Percentiles rank a stretch among this genome's conserved stretches.
Evolutionary conservation across 1,140 invertebrate genomes (phyloP).

Genomic region (Telenomus remus): DNA sequence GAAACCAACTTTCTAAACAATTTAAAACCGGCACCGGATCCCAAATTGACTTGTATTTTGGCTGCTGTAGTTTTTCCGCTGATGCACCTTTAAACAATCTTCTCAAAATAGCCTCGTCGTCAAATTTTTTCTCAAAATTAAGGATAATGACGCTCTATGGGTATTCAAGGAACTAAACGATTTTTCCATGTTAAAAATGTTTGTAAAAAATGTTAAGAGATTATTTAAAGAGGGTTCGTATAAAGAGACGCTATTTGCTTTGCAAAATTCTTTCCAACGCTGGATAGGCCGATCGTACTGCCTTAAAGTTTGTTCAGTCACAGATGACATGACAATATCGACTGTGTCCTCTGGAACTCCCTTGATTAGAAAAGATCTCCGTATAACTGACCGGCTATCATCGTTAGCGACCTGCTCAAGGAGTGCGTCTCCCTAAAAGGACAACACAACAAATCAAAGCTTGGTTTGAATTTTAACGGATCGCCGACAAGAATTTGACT

Average conservation of each 20-base stretch:
- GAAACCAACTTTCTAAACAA: too few species aligned
- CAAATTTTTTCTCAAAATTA: slow-evolving; percentile 8
- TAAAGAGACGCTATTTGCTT: slow-evolving; percentile 2
- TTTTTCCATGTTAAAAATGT: background rate
- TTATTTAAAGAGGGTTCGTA: background rate
- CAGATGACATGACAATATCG: slow-evolving; percentile 15
- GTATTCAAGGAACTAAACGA: slow-evolving; percentile 8
- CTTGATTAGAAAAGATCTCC: slow-evolving; percentile 39
- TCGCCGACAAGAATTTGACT: slow-evolving; percentile 10
- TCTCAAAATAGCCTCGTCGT: background rate
- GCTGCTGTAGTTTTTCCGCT: background rate
- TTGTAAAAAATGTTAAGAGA: slow-evolving; percentile 2
- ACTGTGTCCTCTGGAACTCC: slow-evolving; percentile 14
- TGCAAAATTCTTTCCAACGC: slow-evolving; percentile 17
- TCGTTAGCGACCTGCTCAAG: slow-evolving; percentile 48
- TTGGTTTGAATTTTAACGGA: slow-evolving; percentile 7
- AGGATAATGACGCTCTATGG: slow-evolving; percentile 5
- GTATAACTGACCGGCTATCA: slow-evolving; percentile 52
- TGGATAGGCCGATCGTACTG: slow-evolving; percentile 14
- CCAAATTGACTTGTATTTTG: slow-evolving; percentile 10
- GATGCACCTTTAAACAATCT: slow-evolving; percentile 7
- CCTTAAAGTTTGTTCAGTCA: slow-evolving; percentile 1
- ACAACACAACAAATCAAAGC: background rate
- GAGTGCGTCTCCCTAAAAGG: slow-evolving; percentile 29
- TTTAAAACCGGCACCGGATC: too few species aligned